These are phyloP conservation scores for Euproctis similis DNA, from an alignment of 2,888 invertebrate species.

Conservation along the genomic window DNA sequence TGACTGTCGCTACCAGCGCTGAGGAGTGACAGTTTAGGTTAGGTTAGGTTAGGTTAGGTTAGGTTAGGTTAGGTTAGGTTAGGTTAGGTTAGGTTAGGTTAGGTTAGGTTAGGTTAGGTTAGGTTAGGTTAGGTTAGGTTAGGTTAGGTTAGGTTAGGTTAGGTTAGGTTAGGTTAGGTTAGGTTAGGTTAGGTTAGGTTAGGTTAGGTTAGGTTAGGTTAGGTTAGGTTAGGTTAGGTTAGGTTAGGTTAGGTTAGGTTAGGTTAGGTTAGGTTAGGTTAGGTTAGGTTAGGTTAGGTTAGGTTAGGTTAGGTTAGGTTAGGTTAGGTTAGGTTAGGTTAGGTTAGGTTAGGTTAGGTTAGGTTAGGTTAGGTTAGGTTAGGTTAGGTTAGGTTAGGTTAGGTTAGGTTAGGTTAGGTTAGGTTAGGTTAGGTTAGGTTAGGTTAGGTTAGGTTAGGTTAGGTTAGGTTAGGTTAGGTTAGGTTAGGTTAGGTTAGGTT, in stretches of 20 bases:
- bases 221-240: too few species aligned
- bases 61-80: too few species aligned
- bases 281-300: conserved; percentile 3
- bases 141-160: too few species aligned
- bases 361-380: conserved; percentile 5
- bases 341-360: conserved; percentile 5
- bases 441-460: conserved; percentile 14
- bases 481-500: conserved; percentile 14
- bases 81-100: too few species aligned
- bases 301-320: conserved; percentile 2
- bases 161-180: too few species aligned
- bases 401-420: conserved; percentile 5
- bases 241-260: conserved; percentile 10
- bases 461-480: conserved; percentile 16
- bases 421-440: conserved; percentile 4
- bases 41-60: too few species aligned
- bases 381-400: conserved; percentile 5
- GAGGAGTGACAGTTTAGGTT: too few species aligned
- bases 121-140: too few species aligned
- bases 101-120: too few species aligned
- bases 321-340: conserved; percentile 3
- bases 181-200: too few species aligned
- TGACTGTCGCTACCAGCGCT: too few species aligned
- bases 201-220: too few species aligned
- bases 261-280: conserved; percentile 14